Base-by-base conservation (phyloP, 1,140 invertebrate species). In the Drosophila nikananu region DNA sequence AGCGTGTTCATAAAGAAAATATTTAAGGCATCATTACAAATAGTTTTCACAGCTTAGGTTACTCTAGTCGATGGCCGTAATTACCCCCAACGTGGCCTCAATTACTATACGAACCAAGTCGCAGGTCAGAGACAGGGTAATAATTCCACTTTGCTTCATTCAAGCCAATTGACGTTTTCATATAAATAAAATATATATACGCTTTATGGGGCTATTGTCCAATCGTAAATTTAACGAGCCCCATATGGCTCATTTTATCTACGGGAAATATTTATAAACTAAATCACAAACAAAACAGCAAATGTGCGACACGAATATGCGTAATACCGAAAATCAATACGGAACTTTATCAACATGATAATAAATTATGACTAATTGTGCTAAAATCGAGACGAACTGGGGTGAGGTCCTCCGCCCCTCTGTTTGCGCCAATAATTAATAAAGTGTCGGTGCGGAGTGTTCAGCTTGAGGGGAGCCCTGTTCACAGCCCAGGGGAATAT, bases 331-430 rank as follows among this genome's bases (percentile, higher is more conserved):
- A 89, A 91, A 86, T 91, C 86, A 89, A 89, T 89, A 89, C 86
- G 64, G 57, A 76, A 76, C 42, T 86, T 86, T 87, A 87, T 87
- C 73, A 90, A 79, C 51, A 68, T 68, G 59, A 64, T 75, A 80
- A 90, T 91, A 91, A 89, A 89, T 91, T 86, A 86, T 89, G 86
- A 86, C 86, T 86, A 89, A 91, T 86, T 91, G 82, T 80, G 86
- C 86, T 86, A 90, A 89, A 84, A 90, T 67, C 81, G 81, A 81
- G 77, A 80, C 86, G 51, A 52, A 70, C 66, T 74, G 74, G n/a
- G 51, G 15, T 23, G 54, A 15, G 55, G n/a, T 13, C 35, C 32
- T 19, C 30, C 49, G 39, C 23, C 64, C 49, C 62, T 32, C 23
- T 62, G 42, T 55, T 49, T 78, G 55, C 48, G 66, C 68, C 70